A percentile compares a stretch with the other conserved stretches of the same genome.
These are phyloP conservation scores for Furcula furcula DNA, from an alignment of 2,888 invertebrate genomes.

Conservation along the genomic window DNA sequence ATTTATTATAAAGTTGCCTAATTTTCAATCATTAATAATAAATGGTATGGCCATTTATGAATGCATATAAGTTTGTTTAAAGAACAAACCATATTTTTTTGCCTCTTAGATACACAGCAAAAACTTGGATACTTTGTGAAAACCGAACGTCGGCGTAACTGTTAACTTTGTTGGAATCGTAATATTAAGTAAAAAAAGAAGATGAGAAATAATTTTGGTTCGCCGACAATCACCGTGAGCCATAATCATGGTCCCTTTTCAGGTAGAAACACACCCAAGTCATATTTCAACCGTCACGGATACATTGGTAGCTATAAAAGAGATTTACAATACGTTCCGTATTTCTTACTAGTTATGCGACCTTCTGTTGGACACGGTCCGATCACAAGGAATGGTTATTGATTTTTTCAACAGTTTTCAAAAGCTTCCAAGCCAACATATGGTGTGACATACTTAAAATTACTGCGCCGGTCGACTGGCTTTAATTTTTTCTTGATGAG, in stretches of 20 bases:
- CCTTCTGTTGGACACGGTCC: constrained; percentile 69
- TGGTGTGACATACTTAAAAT: constrained; percentile 68
- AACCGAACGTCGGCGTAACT: constrained; percentile 52
- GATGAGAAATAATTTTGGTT: constrained; percentile 65
- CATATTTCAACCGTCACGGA: constrained; percentile 77
- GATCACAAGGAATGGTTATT: constrained; percentile 57
- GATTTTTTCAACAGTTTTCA: constrained; percentile 59
- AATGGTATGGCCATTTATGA: constrained; percentile 36
- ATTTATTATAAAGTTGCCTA: no score
- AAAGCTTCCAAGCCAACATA: constrained; percentile 56
- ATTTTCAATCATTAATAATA: constrained; percentile 31
- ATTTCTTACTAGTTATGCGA: constrained; percentile 76
- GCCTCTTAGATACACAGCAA: constrained; percentile 44
- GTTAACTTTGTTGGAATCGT: constrained; percentile 57
- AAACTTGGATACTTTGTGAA: constrained; percentile 45
- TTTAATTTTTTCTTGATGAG: constrained; percentile 46
- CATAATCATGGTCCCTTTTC: constrained; percentile 76
- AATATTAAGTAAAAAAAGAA: constrained; percentile 61
- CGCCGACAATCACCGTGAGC: constrained; percentile 73
- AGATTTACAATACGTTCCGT: constrained; percentile 74
- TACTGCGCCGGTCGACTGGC: constrained; percentile 54
- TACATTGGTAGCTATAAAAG: constrained; percentile 71
- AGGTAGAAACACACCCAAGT: constrained; percentile 77
- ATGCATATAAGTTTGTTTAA: constrained; percentile 51
- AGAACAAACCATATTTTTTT: constrained; percentile 47